Base-by-base conservation (phyloP, 2,888 invertebrate species). In the Melitaea athalia region DNA sequence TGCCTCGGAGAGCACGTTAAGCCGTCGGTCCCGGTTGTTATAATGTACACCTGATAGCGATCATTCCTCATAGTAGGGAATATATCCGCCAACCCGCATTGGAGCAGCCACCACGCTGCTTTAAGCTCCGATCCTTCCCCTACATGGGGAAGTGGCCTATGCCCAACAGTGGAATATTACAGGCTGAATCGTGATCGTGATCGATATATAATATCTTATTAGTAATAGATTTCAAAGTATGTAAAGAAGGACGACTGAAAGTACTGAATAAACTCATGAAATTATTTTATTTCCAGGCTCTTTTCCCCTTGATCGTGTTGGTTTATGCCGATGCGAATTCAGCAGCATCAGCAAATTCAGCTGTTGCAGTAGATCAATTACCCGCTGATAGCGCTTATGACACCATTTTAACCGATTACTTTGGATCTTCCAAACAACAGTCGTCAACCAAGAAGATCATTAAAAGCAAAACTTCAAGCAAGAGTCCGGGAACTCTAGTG, bases 261-360 rank as follows among this genome's bases (percentile, higher is more conserved):
- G n/a, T n/a, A 6, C 6, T 31, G 12, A 55, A 38, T 14, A 33
- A 38, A 38, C 49, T 33, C 24, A 15, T 43, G 7, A 4, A 47
- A 38, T 7, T 60, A 42, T 49, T 55, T 6, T n/a, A 7, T 59
- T 70, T 62, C 10, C 71, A 74, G 74, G 45, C 61, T 53, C 38
- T 74, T 63, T 64, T 69, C 57, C 67, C 69, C 12, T 43, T 72
- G 47, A 47, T 68, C 59, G 61, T 71, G 15, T 17, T 61, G 47
- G 71, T 61, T 24, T 49, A 59, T 57, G 66, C 69, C 12, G 52
- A 68, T 42, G 38, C 52, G 8, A 55, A 17, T 3, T 42, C 17
- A 11, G 50, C 17, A 62, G 55, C 17, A 12, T 45, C 17, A 64
- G 57, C 31, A 15, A 15, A 57, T 11, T 14, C 57, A 10, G 15